Conservation (phyloP, 2,888 invertebrate species). For the Lasioglossum oenotherae region DNA sequence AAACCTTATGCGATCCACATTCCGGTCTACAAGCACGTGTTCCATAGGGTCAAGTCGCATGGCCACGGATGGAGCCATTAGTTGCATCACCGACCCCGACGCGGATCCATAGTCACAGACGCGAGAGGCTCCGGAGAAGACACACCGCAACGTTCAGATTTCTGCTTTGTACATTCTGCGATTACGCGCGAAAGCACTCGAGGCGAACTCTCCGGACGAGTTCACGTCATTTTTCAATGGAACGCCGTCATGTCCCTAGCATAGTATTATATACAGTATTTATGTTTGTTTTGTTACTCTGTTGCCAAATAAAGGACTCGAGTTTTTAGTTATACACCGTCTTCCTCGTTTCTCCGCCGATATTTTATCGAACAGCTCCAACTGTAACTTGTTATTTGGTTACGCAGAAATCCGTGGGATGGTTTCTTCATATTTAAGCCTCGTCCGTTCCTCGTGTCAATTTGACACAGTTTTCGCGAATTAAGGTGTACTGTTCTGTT, state of each 20-base stretch:
- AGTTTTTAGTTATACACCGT: slow-evolving; percentile 3
- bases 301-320: slow-evolving; percentile 66
- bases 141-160: background rate
- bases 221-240: background rate
- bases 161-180: background rate
- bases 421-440: too few species aligned
- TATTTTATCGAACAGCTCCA: background rate
- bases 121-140: background rate
- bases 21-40: slow-evolving; percentile 89
- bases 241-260: background rate
- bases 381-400: background rate
- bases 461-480: too few species aligned
- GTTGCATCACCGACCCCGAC: background rate
- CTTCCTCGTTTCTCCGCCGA: background rate
- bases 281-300: slow-evolving; percentile 46
- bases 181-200: background rate
- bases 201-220: background rate
- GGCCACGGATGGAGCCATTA: slow-evolving; percentile 58
- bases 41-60: slow-evolving; percentile 87
- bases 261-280: slow-evolving; percentile 44
- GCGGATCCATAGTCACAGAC: background rate
- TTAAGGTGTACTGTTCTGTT: too few species aligned
- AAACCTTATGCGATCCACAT: slow-evolving; percentile 90
- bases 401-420: too few species aligned
- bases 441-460: too few species aligned